Base-by-base conservation (phyloP, 2,113 vertebrate species). In the Dendropsophus ebraccatus region DNA sequence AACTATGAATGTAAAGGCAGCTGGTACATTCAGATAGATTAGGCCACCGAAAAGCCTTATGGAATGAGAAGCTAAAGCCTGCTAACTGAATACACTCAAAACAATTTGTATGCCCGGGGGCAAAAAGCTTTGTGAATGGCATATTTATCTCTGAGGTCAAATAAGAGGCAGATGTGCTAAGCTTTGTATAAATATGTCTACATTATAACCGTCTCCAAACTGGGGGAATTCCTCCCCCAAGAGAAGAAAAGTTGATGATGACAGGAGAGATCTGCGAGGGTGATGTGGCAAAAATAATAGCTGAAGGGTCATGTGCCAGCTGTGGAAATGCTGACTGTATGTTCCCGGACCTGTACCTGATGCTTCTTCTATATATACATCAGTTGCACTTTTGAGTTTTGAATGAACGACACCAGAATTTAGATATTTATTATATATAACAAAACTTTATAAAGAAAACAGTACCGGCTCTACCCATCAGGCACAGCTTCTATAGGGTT, bases 1-100 rank as follows among this genome's bases (percentile, higher is more conserved):
- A n/a, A 30, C 47, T 54, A 47, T 69, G 74, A 69, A 23, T 67
- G 47, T 17, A 41, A 79, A 78, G 58, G 74, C 83, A 85, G 58
- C 83, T 78, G 83, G 45, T 85, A 21, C 83, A 85, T 85, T 85
- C 73, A 69, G 1, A 78, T 70, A 77, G 75, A 85, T 85, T 85
- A 85, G 75, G 47, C 28, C 45, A 4, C 83, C 23, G 74, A 52
- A 70, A 85, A 78, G 74, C 74, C 83, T 69, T 78, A 41, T 69
- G 58, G 83, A 79, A 78, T 54, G 60, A 79, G 74, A 67, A 58
- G 45, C 58, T 52, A 69, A 85, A 78, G 83, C 83, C 60, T 69
- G 47, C 74, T 85, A 77, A 77, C 74, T 77, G 74, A 85, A 78
- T 85, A 83, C 70, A 58, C 82, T 74, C 82, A 47, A 83, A n/a